These are phyloP conservation scores for Saguinus midas DNA, from an alignment of 2,113 vertebrate genomes.

Conservation along the genomic window DNA sequence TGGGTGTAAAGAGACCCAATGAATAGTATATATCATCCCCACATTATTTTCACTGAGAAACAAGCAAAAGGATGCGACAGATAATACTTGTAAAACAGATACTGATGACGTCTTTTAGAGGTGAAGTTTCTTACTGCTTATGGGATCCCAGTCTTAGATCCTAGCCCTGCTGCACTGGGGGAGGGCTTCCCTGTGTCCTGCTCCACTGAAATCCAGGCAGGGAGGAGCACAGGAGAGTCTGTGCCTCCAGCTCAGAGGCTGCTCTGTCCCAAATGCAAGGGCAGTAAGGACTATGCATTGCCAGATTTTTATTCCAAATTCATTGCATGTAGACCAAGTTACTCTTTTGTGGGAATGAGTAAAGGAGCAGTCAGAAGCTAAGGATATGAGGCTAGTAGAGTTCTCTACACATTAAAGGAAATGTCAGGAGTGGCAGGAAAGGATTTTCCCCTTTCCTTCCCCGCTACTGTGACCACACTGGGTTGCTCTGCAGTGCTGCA, in stretches of 20 bases:
- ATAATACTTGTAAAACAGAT: background rate
- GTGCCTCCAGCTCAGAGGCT: background rate
- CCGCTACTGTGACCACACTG: background rate
- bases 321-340: background rate
- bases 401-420: background rate
- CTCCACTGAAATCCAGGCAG: background rate
- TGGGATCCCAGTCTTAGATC: fast-evolving
- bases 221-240: background rate
- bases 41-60: background rate
- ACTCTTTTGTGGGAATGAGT: background rate
- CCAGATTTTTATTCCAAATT: background rate
- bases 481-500: background rate
- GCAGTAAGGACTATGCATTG: background rate
- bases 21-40: background rate
- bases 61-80: background rate
- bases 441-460: fast-evolving
- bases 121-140: background rate
- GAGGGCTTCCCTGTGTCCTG: background rate
- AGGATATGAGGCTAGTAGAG: fast-evolving
- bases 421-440: background rate
- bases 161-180: background rate
- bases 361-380: background rate
- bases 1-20: background rate
- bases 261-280: background rate
- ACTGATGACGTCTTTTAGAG: background rate